Percentiles rank a stretch among this genome's conserved stretches.
These are phyloP conservation scores for Pogonocherus hispidulus DNA, from an alignment of 2,888 invertebrate genomes.

Conservation along the genomic window DNA sequence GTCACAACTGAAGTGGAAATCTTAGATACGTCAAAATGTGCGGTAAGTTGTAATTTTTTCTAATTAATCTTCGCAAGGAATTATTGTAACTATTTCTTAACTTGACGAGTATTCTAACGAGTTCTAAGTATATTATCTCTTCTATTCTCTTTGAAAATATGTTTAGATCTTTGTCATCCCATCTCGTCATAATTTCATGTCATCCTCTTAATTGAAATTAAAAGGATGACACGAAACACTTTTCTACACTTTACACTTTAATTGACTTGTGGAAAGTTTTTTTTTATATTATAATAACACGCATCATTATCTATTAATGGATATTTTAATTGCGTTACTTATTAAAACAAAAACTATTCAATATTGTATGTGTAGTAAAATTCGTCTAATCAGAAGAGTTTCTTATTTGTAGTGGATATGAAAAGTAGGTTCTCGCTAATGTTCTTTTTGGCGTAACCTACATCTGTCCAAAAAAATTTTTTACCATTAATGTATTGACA, in stretches of 20 bases:
- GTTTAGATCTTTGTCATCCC: no score
- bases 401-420: neutral
- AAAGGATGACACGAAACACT: no score
- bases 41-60: constrained; percentile 74
- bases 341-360: neutral
- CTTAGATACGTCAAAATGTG: constrained; percentile 85
- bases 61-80: no score
- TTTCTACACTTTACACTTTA: neutral
- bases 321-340: constrained; percentile 1
- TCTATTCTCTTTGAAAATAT: no score
- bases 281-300: neutral
- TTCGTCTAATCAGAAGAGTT: neutral
- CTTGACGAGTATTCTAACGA: no score
- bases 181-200: neutral
- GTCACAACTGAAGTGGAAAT: constrained; percentile 85
- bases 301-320: neutral
- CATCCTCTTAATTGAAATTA: no score
- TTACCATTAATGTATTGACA: neutral
- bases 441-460: neutral
- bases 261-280: neutral
- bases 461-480: neutral
- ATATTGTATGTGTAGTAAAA: neutral
- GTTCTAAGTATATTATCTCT: no score
- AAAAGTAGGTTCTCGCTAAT: neutral
- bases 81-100: no score